phyloP scores from a whole-genome alignment of 2,113 vertebrate species.

The Tragelaphus scriptus region DNA sequence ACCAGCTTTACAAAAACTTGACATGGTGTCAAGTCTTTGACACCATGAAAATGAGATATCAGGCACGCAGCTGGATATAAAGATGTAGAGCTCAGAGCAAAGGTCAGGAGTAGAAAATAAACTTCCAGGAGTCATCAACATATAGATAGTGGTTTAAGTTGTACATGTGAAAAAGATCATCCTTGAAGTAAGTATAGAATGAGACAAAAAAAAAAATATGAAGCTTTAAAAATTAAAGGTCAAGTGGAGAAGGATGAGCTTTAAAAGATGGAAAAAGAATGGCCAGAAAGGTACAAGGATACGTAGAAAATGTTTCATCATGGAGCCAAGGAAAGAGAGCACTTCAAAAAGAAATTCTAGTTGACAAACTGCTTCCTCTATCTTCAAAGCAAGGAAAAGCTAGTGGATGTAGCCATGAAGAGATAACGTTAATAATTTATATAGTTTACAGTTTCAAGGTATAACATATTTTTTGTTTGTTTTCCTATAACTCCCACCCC shows the following conservation, averaged over 20 bases:
- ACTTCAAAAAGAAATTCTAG: background rate
- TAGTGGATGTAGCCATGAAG: background rate
- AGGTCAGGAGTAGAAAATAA: background rate
- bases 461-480: background rate
- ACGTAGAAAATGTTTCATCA: background rate
- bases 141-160: background rate
- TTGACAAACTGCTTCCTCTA: constrained; percentile 14
- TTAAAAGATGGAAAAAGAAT: background rate
- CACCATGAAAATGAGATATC: background rate
- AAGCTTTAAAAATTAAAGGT: background rate
- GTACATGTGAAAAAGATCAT: background rate
- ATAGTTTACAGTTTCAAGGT: constrained; percentile 9
- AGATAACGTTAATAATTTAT: constrained; percentile 3
- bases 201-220: background rate
- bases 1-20: too few relatives aligned
- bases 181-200: background rate
- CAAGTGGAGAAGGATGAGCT: background rate
- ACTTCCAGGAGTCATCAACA: background rate
- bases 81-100: background rate
- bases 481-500: background rate
- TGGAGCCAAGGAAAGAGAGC: background rate
- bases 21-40: background rate
- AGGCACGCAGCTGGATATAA: background rate
- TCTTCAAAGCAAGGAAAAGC: background rate
- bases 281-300: background rate